phyloP scores from a whole-genome alignment of 2,113 vertebrate genomes.

The Gallinago undulata region DNA sequence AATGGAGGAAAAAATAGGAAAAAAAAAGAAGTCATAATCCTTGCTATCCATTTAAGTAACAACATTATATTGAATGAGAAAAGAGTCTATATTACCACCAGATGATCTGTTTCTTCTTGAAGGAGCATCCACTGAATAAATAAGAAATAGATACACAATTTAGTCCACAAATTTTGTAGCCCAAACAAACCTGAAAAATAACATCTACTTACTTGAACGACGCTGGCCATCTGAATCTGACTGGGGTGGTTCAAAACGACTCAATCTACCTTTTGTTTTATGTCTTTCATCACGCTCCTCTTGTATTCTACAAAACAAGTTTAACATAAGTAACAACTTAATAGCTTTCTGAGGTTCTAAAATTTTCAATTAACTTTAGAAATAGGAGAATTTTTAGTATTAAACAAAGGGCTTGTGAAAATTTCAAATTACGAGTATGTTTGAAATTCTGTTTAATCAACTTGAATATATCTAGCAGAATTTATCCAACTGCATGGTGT shows the following conservation, averaged over 20 bases:
- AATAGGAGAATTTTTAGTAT: neutral
- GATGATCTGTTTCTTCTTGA: slow-evolving; percentile 97
- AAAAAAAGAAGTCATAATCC: slow-evolving; percentile 55
- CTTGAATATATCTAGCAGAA: neutral
- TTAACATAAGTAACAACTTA: neutral
- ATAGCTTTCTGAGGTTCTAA: neutral
- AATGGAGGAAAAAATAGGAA: neutral
- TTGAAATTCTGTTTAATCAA: neutral
- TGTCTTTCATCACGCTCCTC: slow-evolving; percentile 97
- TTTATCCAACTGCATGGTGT: neutral
- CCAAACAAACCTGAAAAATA: slow-evolving; percentile 19
- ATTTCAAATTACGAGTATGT: neutral
- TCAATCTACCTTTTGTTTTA: slow-evolving; percentile 94
- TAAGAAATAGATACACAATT: neutral
- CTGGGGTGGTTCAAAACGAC: slow-evolving; percentile 94
- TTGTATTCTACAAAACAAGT: slow-evolving; percentile 85
- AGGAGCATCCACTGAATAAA: slow-evolving; percentile 92
- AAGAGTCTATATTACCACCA: slow-evolving; percentile 89
- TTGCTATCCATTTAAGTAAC: neutral
- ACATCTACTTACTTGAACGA: slow-evolving; percentile 85
- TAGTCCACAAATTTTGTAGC: slow-evolving; percentile 24
- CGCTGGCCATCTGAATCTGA: slow-evolving; percentile 87
- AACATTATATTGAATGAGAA: slow-evolving; percentile 35
- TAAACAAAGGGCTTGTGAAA: neutral
- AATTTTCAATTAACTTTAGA: neutral